These are phyloP conservation scores for Lingula anatina DNA, from an alignment of 2,888 invertebrate species.

Conservation along the genomic window DNA sequence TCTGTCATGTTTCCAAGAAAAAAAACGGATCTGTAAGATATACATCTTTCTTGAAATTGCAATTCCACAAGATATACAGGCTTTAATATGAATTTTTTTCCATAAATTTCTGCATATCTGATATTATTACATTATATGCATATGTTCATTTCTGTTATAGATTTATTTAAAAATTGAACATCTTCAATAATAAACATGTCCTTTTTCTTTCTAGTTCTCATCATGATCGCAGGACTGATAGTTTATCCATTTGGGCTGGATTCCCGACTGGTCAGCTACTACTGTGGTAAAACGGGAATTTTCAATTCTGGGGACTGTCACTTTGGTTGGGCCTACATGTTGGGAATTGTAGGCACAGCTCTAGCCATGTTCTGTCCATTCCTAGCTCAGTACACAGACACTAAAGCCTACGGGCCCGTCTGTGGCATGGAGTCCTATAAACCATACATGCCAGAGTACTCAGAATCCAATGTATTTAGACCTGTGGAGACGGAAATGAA, in stretches of 20 bases:
- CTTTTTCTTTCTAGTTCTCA: constrained; percentile 45
- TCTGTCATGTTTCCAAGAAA: no score
- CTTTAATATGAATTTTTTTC: no score
- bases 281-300: constrained; percentile 41
- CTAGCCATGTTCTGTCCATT: constrained; percentile 53
- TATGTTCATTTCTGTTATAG: constrained; percentile 7
- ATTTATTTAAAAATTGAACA: constrained; percentile 1
- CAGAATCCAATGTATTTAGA: no score
- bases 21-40: no score
- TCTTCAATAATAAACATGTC: background rate
- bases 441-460: no score
- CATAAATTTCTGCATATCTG: no score
- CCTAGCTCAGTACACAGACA: constrained; percentile 41
- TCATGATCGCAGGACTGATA: constrained; percentile 49
- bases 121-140: no score
- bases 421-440: no score
- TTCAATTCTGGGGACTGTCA: constrained; percentile 48
- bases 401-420: no score
- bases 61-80: no score
- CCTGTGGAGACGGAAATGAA: no score
- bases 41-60: no score
- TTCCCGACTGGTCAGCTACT: constrained; percentile 47
- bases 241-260: constrained; percentile 53
- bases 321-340: constrained; percentile 53
- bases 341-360: constrained; percentile 51